phyloP scores from a whole-genome alignment of 2,113 vertebrate species.

The Candoia aspera region DNA sequence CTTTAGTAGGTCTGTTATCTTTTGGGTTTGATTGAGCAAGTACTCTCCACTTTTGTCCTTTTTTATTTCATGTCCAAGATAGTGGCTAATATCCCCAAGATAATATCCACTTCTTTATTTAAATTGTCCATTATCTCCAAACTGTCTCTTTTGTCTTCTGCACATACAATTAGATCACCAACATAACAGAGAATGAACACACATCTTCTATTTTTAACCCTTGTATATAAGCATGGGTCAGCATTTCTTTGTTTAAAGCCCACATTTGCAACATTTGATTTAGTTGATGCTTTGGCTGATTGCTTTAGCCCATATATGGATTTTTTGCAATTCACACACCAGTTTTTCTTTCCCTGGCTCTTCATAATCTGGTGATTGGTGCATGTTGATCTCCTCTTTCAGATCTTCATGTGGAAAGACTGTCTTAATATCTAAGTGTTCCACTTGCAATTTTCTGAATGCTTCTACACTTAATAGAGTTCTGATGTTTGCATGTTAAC shows the following conservation, averaged over 20 bases:
- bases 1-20: neutral
- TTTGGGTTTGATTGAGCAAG: neutral
- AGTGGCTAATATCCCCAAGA: neutral
- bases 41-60: neutral
- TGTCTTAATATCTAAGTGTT: neutral
- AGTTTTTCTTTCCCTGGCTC: neutral
- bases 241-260: neutral
- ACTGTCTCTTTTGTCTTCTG: neutral
- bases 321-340: neutral
- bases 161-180: neutral
- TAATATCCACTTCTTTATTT: neutral
- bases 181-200: neutral
- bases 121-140: neutral
- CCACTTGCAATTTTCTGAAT: neutral
- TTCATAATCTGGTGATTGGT: neutral
- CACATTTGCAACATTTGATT: neutral
- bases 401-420: neutral
- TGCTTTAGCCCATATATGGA: neutral
- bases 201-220: neutral
- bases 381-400: neutral
- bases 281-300: neutral
- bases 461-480: neutral
- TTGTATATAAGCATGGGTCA: neutral
- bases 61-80: neutral
- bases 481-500: neutral